Evolutionary conservation across 2,797 vertebrate genomes (phyloP).

Genomic region (Gymnothorax javanicus): DNA sequence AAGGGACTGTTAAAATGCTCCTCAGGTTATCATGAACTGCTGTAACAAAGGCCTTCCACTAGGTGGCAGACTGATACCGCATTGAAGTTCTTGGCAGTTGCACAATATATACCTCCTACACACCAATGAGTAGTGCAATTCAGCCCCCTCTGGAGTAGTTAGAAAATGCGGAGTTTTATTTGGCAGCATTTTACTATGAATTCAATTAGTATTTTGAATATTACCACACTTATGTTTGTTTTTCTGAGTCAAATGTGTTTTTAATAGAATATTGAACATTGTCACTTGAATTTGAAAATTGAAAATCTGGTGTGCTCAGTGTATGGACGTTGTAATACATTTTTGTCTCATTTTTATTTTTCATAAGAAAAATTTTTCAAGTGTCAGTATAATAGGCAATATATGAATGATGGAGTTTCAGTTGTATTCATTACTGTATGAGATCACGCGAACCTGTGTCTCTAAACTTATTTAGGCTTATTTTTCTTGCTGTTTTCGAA

Average conservation of each 20-base stretch:
- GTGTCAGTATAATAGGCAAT: no score
- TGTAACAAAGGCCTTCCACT: background rate
- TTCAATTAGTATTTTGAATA: background rate
- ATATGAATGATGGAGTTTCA: no score
- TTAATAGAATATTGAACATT: no score
- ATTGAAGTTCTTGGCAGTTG: background rate
- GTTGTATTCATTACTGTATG: no score
- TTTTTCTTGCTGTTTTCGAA: background rate
- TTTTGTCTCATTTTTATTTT: no score
- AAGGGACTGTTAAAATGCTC: background rate
- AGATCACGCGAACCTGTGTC: background rate
- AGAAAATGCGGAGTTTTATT: background rate
- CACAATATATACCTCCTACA: background rate
- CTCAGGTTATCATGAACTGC: background rate
- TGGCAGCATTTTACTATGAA: background rate
- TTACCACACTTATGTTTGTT: background rate
- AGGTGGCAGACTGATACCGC: slow-evolving; percentile 8
- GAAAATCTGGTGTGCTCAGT: no score
- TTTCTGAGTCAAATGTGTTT: background rate
- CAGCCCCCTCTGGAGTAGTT: background rate
- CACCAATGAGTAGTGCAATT: background rate
- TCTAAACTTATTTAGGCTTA: background rate
- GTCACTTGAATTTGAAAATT: no score
- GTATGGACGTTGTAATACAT: background rate
- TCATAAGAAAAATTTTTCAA: no score